phyloP scores from a whole-genome alignment of 1,140 invertebrate genomes.

The Potamilus streckersoni region DNA sequence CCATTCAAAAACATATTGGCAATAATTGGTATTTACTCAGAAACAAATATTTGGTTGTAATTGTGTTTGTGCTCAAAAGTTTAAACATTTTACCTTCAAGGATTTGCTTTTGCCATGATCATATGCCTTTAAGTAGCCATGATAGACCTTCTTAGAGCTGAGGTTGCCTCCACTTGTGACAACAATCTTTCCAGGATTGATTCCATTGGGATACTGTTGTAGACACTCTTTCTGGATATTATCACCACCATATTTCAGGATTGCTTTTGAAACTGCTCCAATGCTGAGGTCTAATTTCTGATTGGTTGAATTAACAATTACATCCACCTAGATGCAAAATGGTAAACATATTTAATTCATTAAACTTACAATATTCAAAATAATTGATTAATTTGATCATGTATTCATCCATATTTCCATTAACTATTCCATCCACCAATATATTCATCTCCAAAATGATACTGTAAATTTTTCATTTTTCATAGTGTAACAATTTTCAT shows the following conservation, averaged over 20 bases:
- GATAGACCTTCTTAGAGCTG: slow-evolving; percentile 37
- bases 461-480: too few relatives aligned
- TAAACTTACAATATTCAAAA: too few relatives aligned
- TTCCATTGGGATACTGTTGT: slow-evolving; percentile 30
- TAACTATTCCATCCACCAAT: too few relatives aligned
- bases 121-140: slow-evolving; percentile 12
- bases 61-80: too few relatives aligned
- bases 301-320: slow-evolving; percentile 41
- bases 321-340: slow-evolving; percentile 37
- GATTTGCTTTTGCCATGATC: background rate
- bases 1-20: too few relatives aligned
- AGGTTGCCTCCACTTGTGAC: slow-evolving; percentile 38
- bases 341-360: background rate
- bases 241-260: slow-evolving; percentile 28
- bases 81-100: background rate
- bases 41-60: too few relatives aligned
- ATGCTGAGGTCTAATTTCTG: slow-evolving; percentile 25
- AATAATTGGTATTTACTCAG: too few relatives aligned
- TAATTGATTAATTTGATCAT: too few relatives aligned
- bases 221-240: slow-evolving; percentile 32
- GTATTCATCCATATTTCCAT: too few relatives aligned
- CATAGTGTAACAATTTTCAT: too few relatives aligned
- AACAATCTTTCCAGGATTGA: slow-evolving; percentile 36
- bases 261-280: slow-evolving; percentile 31
- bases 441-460: too few relatives aligned